Evolutionary conservation across 2,797 vertebrate genomes (phyloP).

Genomic region (Borostomias antarcticus): DNA sequence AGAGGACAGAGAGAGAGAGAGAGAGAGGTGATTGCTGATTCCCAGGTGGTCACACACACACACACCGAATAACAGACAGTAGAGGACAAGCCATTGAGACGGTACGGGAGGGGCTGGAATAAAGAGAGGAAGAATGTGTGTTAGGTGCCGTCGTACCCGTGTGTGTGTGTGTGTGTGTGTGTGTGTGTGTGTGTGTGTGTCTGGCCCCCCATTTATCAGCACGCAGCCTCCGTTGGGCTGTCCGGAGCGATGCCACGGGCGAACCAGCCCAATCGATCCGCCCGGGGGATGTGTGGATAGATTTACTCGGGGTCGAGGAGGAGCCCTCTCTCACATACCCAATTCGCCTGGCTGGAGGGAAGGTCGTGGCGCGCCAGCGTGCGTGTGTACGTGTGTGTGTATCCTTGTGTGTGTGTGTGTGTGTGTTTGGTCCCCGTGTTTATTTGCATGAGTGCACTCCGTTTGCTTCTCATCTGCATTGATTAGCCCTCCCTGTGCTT

Average conservation of each 20-base stretch:
- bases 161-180: constrained; percentile 8
- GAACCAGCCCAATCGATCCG: constrained; percentile 5
- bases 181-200: constrained; percentile 14
- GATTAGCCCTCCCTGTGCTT: constrained; percentile 40
- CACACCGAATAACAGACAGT: too few species aligned
- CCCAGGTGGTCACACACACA: too few species aligned
- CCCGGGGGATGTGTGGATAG: constrained; percentile 28
- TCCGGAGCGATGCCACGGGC: too few species aligned
- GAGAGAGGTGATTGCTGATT: too few species aligned
- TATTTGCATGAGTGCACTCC: neutral
- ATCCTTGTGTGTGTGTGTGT: constrained; percentile 9
- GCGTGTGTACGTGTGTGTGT: constrained; percentile 18
- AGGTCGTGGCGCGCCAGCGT: neutral
- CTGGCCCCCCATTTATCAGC: neutral
- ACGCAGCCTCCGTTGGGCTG: too few species aligned
- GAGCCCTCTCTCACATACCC: neutral
- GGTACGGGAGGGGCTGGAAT: neutral
- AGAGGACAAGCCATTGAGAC: neutral
- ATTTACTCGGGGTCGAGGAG: constrained; percentile 21
- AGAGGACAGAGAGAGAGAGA: too few species aligned
- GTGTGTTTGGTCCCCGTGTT: constrained; percentile 36
- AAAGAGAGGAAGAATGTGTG: neutral
- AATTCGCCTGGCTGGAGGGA: neutral
- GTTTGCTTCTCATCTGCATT: constrained; percentile 31
- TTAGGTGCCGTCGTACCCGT: neutral